These are phyloP conservation scores for Pemphredon lugubris DNA, from an alignment of 2,888 invertebrate species.

Conservation along the genomic window DNA sequence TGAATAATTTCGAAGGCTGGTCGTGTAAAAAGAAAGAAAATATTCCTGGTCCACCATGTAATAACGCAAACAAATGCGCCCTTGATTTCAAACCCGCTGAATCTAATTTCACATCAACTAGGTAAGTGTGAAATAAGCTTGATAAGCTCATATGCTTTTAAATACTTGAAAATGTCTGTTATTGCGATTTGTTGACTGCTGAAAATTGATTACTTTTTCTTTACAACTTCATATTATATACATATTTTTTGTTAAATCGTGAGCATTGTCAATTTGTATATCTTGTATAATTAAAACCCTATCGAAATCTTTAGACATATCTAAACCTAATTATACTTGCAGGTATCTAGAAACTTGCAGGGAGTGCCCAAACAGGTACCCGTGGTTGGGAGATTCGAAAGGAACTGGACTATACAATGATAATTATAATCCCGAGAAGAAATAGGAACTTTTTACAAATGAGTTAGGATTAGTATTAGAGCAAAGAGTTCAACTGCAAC, in stretches of 20 bases:
- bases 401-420: slow-evolving; percentile 91
- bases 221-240: not conserved
- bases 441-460: slow-evolving; percentile 56
- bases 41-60: slow-evolving; percentile 89
- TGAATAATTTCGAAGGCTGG: slow-evolving; percentile 91
- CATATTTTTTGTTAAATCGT: not conserved
- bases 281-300: too few species aligned
- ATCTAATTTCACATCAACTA: slow-evolving; percentile 89
- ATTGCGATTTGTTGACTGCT: too few species aligned
- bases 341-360: slow-evolving; percentile 94
- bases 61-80: slow-evolving; percentile 91
- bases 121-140: slow-evolving; percentile 75
- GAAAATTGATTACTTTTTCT: too few species aligned
- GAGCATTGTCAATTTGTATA: too few species aligned
- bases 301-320: slow-evolving; percentile 1
- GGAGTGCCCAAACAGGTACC: slow-evolving; percentile 92
- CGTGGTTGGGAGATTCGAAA: slow-evolving; percentile 94
- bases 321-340: slow-evolving; percentile 42
- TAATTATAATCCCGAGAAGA: slow-evolving; percentile 89
- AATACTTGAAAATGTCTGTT: not conserved
- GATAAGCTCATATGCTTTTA: not conserved
- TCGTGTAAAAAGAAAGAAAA: slow-evolving; percentile 88
- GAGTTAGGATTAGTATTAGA: slow-evolving; percentile 51
- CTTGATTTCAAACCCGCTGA: slow-evolving; percentile 90
- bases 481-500: slow-evolving; percentile 31